Percentiles rank a stretch among this genome's conserved stretches.
These are phyloP conservation scores for Atta colombica DNA, from an alignment of 1,140 invertebrate species.

Conservation along the genomic window DNA sequence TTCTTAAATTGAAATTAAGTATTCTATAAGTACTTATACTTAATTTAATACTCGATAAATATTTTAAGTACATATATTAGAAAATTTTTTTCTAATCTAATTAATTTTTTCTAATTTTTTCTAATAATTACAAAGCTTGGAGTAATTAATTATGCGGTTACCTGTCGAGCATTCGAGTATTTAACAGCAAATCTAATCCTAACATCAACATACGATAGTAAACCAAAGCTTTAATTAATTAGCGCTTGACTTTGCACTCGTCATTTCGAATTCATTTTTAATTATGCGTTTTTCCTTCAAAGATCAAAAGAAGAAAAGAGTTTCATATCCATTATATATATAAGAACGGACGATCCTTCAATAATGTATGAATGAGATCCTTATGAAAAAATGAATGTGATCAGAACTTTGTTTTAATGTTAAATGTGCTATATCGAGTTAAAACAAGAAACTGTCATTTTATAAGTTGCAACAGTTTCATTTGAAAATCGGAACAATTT, in stretches of 20 bases:
- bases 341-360: neutral
- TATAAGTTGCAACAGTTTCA: conserved; percentile 25
- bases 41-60: neutral
- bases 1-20: neutral
- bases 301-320: conserved; percentile 45
- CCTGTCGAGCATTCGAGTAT: conserved; percentile 37
- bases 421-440: conserved; percentile 4
- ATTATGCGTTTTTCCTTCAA: conserved; percentile 39
- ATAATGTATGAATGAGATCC: neutral
- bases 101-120: neutral
- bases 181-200: conserved; percentile 43
- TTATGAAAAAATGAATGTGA: conserved; percentile 21
- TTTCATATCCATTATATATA: conserved; percentile 42
- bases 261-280: conserved; percentile 15
- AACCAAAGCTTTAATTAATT: conserved; percentile 52
- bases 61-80: neutral
- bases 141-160: conserved; percentile 9
- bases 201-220: conserved; percentile 49
- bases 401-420: conserved; percentile 7
- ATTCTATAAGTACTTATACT: neutral
- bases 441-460: conserved; percentile 13
- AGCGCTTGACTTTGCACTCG: conserved; percentile 34
- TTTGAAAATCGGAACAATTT: conserved; percentile 26
- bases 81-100: neutral
- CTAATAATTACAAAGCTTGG: neutral